Evolutionary conservation across 2,797 vertebrate species (phyloP), one percentile per base, ranked within the genome.

Genomic region (Menidia menidia): DNA sequence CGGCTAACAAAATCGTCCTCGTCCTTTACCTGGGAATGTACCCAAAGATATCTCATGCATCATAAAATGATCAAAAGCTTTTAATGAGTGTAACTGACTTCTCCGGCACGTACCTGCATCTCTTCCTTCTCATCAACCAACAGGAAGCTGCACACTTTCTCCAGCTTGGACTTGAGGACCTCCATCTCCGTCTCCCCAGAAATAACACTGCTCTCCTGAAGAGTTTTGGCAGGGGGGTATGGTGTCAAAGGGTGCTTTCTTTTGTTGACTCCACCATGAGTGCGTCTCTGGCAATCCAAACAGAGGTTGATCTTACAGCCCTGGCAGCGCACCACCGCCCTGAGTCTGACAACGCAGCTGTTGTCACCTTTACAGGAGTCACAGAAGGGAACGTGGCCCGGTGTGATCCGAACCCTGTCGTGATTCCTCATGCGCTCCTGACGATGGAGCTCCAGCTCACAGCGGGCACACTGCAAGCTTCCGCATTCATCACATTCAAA

Each of bases 401-500:
- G 93, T 5, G 88, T 88, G 65, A 99, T 96, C 44, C 95, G 94
- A 54, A 96, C 95, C 83, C 98, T 93, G 88, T 99, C 98, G 0
- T 99, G 98, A 74, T 98, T 96, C 77, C 93, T 93, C 86, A 98
- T 93, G 33, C 96, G 95, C 63, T 97, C 95, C 47, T 98, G 97
- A 18, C 94, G 94, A 70, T 99, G 98, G 32, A 99, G 95, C 83
- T 96, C 97, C 73, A 97, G 94, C 67, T 99, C 98, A 2, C 98
- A 99, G 62, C 95, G 95, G 43, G 91, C 85, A 60, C 98, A 99
- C 85, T 99, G 98, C 73, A 99, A 62, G 71, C 97, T 99, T 71
- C 96, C 95, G 60, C 98, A 99, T 75, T 99, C 98, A 0, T 99
- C 98, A 0, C 97, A 99, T 76, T 99, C 98, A 31, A 96, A 99